These are phyloP conservation scores for Glareola pratincola DNA, from an alignment of 2,113 vertebrate genomes.

Conservation along the genomic window DNA sequence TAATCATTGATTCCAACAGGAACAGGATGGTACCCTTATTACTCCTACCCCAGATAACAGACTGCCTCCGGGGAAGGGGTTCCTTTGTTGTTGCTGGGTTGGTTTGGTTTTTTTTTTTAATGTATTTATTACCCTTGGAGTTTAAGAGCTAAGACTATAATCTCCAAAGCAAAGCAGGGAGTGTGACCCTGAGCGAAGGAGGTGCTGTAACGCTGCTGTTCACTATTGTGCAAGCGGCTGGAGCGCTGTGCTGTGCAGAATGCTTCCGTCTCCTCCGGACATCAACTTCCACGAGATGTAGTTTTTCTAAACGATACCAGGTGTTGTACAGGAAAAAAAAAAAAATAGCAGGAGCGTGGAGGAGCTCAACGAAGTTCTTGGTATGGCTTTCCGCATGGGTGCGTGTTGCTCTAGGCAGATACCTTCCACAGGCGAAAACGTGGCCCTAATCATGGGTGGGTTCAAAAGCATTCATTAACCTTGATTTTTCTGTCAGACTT, in stretches of 20 bases:
- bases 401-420: neutral
- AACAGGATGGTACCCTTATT: neutral
- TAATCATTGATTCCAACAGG: neutral
- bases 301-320: neutral
- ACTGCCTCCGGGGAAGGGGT: neutral
- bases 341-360: neutral
- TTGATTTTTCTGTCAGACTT: neutral
- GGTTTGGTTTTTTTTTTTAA: neutral
- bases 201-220: neutral
- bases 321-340: neutral
- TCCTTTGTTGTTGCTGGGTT: neutral
- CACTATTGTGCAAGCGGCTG: neutral
- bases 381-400: accelerated
- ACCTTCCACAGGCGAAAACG: neutral
- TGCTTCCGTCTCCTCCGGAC: neutral
- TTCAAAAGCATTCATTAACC: neutral
- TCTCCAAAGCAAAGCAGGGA: neutral
- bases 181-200: neutral
- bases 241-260: neutral
- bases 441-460: neutral
- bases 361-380: neutral
- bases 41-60: neutral
- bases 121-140: neutral
- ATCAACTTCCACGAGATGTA: neutral
- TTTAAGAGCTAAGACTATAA: neutral